Evolutionary conservation across 1,140 invertebrate species (phyloP).

Genomic region (Grapholita molesta): DNA sequence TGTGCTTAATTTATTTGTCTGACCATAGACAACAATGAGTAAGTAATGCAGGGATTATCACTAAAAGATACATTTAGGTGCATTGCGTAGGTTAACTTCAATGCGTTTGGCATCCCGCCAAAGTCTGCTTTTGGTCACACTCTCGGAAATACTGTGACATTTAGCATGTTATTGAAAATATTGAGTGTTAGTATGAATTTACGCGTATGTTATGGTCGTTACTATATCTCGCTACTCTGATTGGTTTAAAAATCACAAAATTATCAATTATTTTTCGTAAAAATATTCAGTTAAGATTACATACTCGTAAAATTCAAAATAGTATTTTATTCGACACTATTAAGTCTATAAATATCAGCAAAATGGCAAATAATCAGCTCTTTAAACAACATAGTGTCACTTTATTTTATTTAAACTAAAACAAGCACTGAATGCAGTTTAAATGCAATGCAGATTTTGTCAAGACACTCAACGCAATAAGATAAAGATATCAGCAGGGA

Average conservation of each 20-base stretch:
- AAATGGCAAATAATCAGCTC: neutral
- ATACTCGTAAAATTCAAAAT: neutral
- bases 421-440: constrained; percentile 34
- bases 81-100: neutral
- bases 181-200: neutral
- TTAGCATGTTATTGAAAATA: neutral
- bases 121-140: constrained; percentile 39
- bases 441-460: constrained; percentile 34
- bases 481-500: constrained; percentile 61
- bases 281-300: neutral
- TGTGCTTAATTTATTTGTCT: too few species aligned
- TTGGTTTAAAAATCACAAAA: too few species aligned
- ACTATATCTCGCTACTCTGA: too few species aligned
- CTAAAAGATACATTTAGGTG: neutral
- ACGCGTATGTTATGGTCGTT: too few species aligned
- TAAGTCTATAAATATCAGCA: neutral
- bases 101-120: constrained; percentile 41
- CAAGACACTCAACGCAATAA: constrained; percentile 27
- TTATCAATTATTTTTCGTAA: too few species aligned
- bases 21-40: too few species aligned
- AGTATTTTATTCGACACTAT: neutral
- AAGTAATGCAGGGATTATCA: neutral
- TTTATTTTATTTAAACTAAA: constrained; percentile 24
- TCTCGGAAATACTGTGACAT: constrained; percentile 23
- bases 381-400: neutral